phyloP scores from a whole-genome alignment of 1,140 invertebrate species.

The Diabrotica virgifera region DNA sequence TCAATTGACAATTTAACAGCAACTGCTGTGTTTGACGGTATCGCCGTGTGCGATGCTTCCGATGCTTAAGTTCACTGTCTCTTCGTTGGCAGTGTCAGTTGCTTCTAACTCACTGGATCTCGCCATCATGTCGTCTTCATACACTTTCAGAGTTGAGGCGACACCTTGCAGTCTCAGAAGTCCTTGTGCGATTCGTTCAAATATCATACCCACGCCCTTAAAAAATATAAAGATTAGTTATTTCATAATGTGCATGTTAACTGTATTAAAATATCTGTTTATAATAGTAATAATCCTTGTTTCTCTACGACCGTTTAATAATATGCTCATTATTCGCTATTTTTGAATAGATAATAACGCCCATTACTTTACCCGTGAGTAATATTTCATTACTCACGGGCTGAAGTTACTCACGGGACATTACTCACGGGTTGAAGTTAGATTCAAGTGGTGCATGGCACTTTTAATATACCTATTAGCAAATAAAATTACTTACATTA shows the following conservation, averaged over 20 bases:
- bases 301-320: no score
- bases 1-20: constrained; percentile 40
- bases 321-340: no score
- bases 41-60: constrained; percentile 61
- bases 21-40: constrained; percentile 57
- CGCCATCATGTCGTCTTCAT: constrained; percentile 50
- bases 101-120: constrained; percentile 50
- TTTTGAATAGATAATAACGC: no score
- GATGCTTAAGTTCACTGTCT: constrained; percentile 55
- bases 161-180: constrained; percentile 53
- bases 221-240: constrained; percentile 22
- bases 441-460: no score
- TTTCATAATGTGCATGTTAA: neutral
- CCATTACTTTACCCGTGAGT: no score
- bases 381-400: no score
- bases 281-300: no score
- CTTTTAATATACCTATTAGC: no score
- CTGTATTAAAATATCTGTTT: no score
- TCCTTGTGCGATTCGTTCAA: constrained; percentile 60
- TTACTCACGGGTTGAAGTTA: no score
- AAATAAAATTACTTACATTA: no score
- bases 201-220: constrained; percentile 68
- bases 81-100: constrained; percentile 55
- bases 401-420: no score
- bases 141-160: constrained; percentile 51